Evolutionary conservation across 2,113 vertebrate species (phyloP).

Genomic region (Epinephelus cyanopodus): DNA sequence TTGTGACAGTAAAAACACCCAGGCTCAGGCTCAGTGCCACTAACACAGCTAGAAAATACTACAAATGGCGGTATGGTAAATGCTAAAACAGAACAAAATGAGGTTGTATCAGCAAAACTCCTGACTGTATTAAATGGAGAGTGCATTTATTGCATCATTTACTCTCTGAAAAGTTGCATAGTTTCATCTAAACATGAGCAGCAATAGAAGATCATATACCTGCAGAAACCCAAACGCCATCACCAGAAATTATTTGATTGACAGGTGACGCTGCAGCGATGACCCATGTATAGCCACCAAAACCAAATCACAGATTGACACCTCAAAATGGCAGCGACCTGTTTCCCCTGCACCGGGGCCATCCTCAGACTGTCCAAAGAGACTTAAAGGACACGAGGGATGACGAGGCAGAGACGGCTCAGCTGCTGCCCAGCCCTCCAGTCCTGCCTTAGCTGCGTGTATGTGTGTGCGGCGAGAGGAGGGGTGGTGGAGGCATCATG

Average conservation of each 20-base stretch:
- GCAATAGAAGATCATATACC: not conserved
- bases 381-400: conserved; percentile 11
- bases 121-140: too few species aligned
- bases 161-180: too few species aligned
- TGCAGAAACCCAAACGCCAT: not conserved
- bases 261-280: not conserved
- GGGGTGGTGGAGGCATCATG: conserved; percentile 56
- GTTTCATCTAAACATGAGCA: not conserved
- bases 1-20: too few species aligned
- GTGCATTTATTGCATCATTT: too few species aligned
- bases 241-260: not conserved
- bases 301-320: not conserved
- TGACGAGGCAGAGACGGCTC: conserved; percentile 38
- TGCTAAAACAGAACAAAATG: too few species aligned
- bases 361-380: conserved; percentile 6
- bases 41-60: too few species aligned
- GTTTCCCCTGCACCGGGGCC: not conserved
- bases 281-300: not conserved
- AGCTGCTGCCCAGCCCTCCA: conserved; percentile 56
- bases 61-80: too few species aligned
- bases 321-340: conserved; percentile 30
- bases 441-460: conserved; percentile 19
- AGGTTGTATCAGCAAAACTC: too few species aligned
- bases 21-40: too few species aligned
- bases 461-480: conserved; percentile 13